phyloP scores from a whole-genome alignment of 1,140 invertebrate species.

The Archivesica marissinica region DNA sequence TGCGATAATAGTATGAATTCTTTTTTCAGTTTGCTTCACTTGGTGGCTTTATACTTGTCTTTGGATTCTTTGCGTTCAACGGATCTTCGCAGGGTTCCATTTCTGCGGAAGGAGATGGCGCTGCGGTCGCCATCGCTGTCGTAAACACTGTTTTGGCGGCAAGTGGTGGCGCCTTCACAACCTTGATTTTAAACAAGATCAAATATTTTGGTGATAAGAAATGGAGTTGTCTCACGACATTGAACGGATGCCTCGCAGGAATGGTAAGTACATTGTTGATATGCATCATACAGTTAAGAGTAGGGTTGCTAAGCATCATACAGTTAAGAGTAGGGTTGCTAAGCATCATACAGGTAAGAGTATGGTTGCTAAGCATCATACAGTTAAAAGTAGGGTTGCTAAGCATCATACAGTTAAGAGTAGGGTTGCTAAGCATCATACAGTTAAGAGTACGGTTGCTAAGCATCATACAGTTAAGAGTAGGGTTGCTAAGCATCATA shows the following conservation, averaged over 20 bases:
- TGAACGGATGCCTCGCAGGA: conserved; percentile 86
- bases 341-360: no score
- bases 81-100: conserved; percentile 86
- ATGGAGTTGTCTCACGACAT: conserved; percentile 85
- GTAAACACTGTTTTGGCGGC: conserved; percentile 86
- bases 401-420: no score
- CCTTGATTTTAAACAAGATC: conserved; percentile 76
- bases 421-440: no score
- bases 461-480: no score
- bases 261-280: conserved; percentile 83
- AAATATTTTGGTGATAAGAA: conserved; percentile 65
- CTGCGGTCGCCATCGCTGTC: conserved; percentile 84
- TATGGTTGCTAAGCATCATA: no score
- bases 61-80: conserved; percentile 88
- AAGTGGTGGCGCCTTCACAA: conserved; percentile 83
- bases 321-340: no score
- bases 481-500: no score
- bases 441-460: no score
- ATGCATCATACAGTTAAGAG: no score
- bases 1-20: no score
- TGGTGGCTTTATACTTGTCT: conserved; percentile 86
- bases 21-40: conserved; percentile 84
- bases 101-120: conserved; percentile 84
- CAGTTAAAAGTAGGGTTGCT: no score
- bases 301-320: no score